Evolutionary conservation across 2,113 vertebrate genomes (phyloP).

Genomic region (Pteruthius melanotis): DNA sequence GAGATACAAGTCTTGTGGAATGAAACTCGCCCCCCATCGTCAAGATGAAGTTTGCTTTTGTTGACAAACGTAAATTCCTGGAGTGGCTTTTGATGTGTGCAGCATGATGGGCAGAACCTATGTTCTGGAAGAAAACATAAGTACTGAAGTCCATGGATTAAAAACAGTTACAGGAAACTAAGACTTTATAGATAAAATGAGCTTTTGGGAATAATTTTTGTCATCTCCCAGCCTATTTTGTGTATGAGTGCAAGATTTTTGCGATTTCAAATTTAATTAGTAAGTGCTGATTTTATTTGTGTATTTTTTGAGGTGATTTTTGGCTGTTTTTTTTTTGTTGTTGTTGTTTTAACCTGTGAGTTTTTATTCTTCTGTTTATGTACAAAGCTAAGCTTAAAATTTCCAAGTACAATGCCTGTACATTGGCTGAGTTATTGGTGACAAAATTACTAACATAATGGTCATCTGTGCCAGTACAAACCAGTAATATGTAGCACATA

Average conservation of each 20-base stretch:
- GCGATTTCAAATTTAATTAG: not conserved
- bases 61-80: not conserved
- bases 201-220: not conserved
- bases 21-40: accelerated
- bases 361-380: not conserved
- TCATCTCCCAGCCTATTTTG: not conserved
- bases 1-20: not conserved
- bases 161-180: not conserved
- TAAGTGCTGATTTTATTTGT: not conserved
- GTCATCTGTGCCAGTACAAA: not conserved
- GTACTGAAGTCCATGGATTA: not conserved
- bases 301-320: not conserved
- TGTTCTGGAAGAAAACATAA: not conserved
- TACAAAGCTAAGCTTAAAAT: not conserved
- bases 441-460: not conserved
- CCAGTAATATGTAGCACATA: not conserved
- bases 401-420: not conserved
- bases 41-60: not conserved
- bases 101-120: not conserved
- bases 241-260: not conserved
- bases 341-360: not conserved
- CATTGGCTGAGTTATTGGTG: not conserved
- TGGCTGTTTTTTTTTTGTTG: not conserved
- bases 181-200: not conserved
- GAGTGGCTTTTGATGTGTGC: not conserved